Evolutionary conservation across 35 echinoderm and acorn worm genomes (phyloP).

Genomic region (Stichopus chloronotus): DNA sequence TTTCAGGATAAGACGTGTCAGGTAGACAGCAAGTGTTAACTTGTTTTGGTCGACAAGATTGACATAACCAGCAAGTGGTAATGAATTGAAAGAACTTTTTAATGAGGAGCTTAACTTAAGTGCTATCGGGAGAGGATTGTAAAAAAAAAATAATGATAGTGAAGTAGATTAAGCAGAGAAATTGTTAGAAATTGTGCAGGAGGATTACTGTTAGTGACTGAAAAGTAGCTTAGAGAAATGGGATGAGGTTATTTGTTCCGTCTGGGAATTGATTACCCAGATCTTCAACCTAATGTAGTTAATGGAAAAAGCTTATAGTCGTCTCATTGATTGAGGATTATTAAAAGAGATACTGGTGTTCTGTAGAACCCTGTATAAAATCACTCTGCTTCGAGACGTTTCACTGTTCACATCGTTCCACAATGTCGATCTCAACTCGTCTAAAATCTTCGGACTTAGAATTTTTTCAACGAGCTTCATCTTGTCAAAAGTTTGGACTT

Average conservation of each 20-base stretch:
- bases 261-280: neutral
- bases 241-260: neutral
- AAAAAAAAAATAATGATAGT: too few species aligned
- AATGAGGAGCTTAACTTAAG: too few species aligned
- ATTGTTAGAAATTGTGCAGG: neutral
- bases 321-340: neutral
- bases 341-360: neutral
- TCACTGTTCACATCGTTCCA: neutral
- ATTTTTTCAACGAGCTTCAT: neutral
- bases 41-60: too few species aligned
- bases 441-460: neutral
- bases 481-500: neutral
- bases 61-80: too few species aligned
- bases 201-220: neutral
- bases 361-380: neutral
- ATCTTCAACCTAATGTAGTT: neutral
- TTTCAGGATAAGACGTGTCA: too few species aligned
- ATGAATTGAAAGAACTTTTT: too few species aligned
- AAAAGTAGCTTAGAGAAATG: neutral
- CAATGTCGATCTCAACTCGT: neutral
- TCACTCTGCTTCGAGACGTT: neutral
- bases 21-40: too few species aligned
- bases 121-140: too few species aligned
- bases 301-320: neutral
- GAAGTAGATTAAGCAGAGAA: neutral